Evolutionary conservation across 2,113 vertebrate genomes (phyloP), one percentile per base, ranked within the genome.

Genomic region (Cyphomyrus discorhynchus): DNA sequence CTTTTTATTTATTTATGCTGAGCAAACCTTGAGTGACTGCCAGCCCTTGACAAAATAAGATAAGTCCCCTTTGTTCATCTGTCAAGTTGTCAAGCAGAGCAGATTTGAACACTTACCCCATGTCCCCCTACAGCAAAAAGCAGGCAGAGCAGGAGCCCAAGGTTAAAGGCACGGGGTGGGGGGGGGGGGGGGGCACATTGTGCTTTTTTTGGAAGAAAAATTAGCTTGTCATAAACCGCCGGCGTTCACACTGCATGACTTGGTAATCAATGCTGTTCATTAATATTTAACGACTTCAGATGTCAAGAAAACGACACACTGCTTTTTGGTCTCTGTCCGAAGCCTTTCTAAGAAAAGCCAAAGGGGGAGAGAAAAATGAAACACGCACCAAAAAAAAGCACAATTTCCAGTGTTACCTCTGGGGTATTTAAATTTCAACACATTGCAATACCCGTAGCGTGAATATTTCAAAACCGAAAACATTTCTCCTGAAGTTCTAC

Each of bases 21-120:
- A 94, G 93, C 93, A 93, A 92, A 92, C 92, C 93, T 95, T 95
- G 93, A 96, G 94, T 93, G 94, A 93, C 93, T 95, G 95, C 94
- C 95, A 96, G 95, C 95, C 95, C 95, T 95, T 95, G 95, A 95
- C 92, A 93, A 95, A 95, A 95, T 94, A 95, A 95, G 95, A 96
- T 96, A 96, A 95, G 93, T 93, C 93, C 90, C 92, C 93, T 91
- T 94, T 92, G 94, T 93, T 92, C 94, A 96, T 95, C 93, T 92
- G 89, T 96, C 95, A 96, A 93, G 90, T 91, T 94, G 95, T 94
- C 95, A 94, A 92, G 92, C 45, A 86, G 91, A 89, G 92, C 87
- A 92, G 93, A 93, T 92, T 91, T 80, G 89, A 92, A 90, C 89
- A 21, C 86, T 87, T 70, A 91, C n/a, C 56, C 91, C 84, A 87